These are phyloP conservation scores for Hetaerina americana DNA, from an alignment of 1,140 invertebrate species.

Conservation along the genomic window DNA sequence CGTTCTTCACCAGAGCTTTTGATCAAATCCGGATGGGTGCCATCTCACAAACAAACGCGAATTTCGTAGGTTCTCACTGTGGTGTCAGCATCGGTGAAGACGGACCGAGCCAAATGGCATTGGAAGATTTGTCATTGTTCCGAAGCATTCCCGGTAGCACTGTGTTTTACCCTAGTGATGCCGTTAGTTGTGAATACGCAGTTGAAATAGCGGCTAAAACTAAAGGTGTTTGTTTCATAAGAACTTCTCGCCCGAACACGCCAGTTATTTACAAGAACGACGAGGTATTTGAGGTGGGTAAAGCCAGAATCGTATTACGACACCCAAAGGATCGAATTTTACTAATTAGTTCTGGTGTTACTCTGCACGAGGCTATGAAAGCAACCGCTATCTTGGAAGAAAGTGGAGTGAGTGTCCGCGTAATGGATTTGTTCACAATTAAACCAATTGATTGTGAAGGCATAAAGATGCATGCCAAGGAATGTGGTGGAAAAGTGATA, in stretches of 20 bases:
- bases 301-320: constrained; percentile 65
- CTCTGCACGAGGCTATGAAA: constrained; percentile 77
- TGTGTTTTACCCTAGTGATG: constrained; percentile 95
- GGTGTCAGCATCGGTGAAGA: constrained; percentile 94
- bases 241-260: constrained; percentile 86
- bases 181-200: constrained; percentile 84
- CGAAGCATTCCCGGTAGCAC: constrained; percentile 78
- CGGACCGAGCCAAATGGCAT: constrained; percentile 98
- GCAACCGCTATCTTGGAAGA: constrained; percentile 67
- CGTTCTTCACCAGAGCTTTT: constrained; percentile 92
- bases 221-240: constrained; percentile 88
- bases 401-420: constrained; percentile 53
- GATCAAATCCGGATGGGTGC: constrained; percentile 99
- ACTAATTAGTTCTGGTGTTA: constrained; percentile 85
- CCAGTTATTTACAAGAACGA: constrained; percentile 79
- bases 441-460: constrained; percentile 81
- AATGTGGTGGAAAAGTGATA: constrained; percentile 67
- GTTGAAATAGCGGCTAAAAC: constrained; percentile 94
- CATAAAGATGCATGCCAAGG: constrained; percentile 64
- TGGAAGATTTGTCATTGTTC: constrained; percentile 97
- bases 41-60: constrained; percentile 95
- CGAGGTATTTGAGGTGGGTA: constrained; percentile 67
- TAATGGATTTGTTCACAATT: constrained; percentile 90
- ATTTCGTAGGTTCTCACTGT: constrained; percentile 92
- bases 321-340: constrained; percentile 63